A percentile compares a stretch with the other conserved stretches of the same genome.
Evolutionary conservation across 2,888 invertebrate genomes (phyloP).

Genomic region (Cyaniris semiargus): DNA sequence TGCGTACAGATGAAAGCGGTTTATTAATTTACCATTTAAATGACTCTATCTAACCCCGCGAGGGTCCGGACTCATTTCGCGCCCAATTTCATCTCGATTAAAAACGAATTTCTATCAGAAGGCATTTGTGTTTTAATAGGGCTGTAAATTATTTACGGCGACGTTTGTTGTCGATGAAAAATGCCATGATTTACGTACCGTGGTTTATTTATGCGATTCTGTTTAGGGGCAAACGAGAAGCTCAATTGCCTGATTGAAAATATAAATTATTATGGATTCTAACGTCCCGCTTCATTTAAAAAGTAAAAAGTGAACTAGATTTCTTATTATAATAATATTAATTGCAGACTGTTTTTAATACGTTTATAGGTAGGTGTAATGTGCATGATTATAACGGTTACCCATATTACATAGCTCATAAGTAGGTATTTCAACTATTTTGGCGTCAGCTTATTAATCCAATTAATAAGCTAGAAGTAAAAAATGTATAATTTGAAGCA

Average conservation of each 20-base stretch:
- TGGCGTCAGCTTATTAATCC: background rate
- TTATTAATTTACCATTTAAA: conserved; percentile 68
- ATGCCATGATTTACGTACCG: conserved; percentile 41
- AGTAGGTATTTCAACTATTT: background rate
- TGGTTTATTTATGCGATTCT: conserved; percentile 38
- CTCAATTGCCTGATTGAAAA: conserved; percentile 29
- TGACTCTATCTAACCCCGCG: conserved; percentile 60
- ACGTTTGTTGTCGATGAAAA: conserved; percentile 47
- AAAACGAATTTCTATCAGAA: conserved; percentile 77
- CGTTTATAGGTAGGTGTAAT: background rate
- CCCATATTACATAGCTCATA: background rate
- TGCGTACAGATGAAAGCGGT: conserved; percentile 34
- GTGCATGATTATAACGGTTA: no score
- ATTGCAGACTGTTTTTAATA: background rate
- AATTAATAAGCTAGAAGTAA: no score
- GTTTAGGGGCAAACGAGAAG: conserved; percentile 30
- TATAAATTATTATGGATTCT: conserved; percentile 11
- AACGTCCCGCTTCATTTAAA: no score
- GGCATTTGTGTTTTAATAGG: conserved; percentile 68
- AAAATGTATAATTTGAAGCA: no score
- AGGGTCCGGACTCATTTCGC: conserved; percentile 76
- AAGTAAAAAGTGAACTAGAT: background rate
- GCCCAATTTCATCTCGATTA: conserved; percentile 80
- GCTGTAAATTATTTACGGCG: conserved; percentile 49
- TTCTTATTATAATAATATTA: background rate